These are phyloP conservation scores for Motacilla alba DNA, from an alignment of 2,113 vertebrate species.

Conservation along the genomic window DNA sequence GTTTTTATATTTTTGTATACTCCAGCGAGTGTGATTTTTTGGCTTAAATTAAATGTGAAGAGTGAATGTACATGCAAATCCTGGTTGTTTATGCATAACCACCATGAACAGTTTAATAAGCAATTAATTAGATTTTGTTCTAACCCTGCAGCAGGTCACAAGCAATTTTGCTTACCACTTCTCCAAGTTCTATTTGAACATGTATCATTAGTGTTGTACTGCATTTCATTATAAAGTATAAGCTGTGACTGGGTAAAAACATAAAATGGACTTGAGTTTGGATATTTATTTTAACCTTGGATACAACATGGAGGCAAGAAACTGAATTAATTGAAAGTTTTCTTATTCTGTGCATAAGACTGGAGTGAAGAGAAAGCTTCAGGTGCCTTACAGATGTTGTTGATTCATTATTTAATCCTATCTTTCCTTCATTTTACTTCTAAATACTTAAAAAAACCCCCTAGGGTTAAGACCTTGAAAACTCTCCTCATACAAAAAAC, in stretches of 20 bases:
- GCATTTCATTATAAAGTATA: neutral
- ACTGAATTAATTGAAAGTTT: neutral
- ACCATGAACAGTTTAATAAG: neutral
- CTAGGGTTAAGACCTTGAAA: neutral
- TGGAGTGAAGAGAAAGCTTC: neutral
- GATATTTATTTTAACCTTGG: neutral
- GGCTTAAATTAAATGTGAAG: neutral
- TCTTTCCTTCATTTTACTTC: neutral
- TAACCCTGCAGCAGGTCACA: neutral
- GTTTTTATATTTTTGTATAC: neutral
- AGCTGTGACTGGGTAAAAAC: neutral
- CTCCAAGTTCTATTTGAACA: neutral
- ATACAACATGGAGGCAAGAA: neutral
- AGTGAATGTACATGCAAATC: neutral
- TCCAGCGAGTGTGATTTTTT: neutral
- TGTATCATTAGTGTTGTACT: neutral
- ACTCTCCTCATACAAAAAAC: fast-evolving
- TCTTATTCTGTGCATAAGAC: neutral
- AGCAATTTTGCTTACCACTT: neutral
- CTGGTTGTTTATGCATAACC: neutral
- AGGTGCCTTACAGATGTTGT: neutral
- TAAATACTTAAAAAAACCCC: neutral
- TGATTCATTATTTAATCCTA: neutral
- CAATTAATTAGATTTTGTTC: neutral
- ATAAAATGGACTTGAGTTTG: neutral